Evolutionary conservation across 2,888 invertebrate species (phyloP).

Genomic region (Ellobium chinense): DNA sequence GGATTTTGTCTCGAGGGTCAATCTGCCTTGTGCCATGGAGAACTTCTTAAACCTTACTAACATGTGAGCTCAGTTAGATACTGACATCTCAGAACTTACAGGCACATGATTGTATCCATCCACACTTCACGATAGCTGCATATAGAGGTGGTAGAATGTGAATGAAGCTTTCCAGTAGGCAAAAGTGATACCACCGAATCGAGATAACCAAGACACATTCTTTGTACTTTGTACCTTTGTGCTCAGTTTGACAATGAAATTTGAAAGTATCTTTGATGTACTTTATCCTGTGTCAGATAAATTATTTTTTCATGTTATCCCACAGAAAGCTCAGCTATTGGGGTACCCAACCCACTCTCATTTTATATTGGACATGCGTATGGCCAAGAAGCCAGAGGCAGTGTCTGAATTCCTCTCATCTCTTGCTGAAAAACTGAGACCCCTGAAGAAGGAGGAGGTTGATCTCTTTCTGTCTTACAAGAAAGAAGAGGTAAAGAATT

Average conservation of each 20-base stretch:
- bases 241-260: background rate
- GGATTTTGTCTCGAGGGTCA: no score
- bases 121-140: no score
- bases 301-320: background rate
- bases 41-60: no score
- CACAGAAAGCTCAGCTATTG: constrained; percentile 79
- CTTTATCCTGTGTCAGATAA: background rate
- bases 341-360: constrained; percentile 80
- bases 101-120: no score
- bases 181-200: no score
- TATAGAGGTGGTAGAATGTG: no score
- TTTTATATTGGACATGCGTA: constrained; percentile 80
- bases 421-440: constrained; percentile 77
- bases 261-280: background rate
- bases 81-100: no score
- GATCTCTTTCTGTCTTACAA: constrained; percentile 79
- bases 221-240: no score
- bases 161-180: no score
- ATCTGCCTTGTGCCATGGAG: no score
- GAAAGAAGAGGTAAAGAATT: constrained; percentile 78
- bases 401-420: constrained; percentile 79
- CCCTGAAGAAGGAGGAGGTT: constrained; percentile 78
- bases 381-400: constrained; percentile 80
- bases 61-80: no score
- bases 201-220: no score